These are phyloP conservation scores for Heterodera schachtii DNA, from an alignment of 1,140 invertebrate genomes.

Conservation along the genomic window DNA sequence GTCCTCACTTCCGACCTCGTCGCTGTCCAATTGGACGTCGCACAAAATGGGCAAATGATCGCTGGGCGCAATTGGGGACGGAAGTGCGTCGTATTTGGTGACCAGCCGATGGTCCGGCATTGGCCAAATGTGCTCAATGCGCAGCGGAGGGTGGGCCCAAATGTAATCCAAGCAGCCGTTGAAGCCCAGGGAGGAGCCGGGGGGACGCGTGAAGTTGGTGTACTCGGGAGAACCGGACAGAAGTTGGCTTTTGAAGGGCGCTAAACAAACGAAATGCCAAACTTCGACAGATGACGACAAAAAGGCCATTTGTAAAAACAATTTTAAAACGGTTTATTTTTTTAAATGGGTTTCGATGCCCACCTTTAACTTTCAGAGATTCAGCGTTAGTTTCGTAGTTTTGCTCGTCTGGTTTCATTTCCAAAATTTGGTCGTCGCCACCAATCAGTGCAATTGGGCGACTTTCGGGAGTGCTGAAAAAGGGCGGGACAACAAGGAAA, in stretches of 20 bases:
- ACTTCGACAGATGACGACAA: no score
- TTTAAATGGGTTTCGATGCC: no score
- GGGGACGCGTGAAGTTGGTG: constrained; percentile 35
- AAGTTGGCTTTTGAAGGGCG: constrained; percentile 17
- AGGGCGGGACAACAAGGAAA: not conserved
- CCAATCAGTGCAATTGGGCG: constrained; percentile 17
- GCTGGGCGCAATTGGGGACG: constrained; percentile 39
- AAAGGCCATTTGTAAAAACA: no score
- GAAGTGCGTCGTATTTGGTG: constrained; percentile 36
- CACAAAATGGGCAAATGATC: constrained; percentile 37
- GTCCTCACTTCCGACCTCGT: no score
- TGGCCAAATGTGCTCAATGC: constrained; percentile 27
- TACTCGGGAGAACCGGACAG: constrained; percentile 26
- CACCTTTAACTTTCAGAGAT: not conserved
- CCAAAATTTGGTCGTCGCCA: not conserved
- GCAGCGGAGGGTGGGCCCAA: constrained; percentile 23
- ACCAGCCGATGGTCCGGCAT: constrained; percentile 33
- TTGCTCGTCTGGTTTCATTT: not conserved
- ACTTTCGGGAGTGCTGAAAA: constrained; percentile 1
- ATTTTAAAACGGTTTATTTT: no score
- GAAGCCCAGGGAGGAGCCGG: constrained; percentile 6
- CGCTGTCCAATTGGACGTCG: constrained; percentile 7
- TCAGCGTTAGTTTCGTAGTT: not conserved
- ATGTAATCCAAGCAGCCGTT: constrained; percentile 39
- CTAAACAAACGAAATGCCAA: not conserved